Evolutionary conservation across 2,113 vertebrate species (phyloP).

Genomic region (Callionymus lyra): DNA sequence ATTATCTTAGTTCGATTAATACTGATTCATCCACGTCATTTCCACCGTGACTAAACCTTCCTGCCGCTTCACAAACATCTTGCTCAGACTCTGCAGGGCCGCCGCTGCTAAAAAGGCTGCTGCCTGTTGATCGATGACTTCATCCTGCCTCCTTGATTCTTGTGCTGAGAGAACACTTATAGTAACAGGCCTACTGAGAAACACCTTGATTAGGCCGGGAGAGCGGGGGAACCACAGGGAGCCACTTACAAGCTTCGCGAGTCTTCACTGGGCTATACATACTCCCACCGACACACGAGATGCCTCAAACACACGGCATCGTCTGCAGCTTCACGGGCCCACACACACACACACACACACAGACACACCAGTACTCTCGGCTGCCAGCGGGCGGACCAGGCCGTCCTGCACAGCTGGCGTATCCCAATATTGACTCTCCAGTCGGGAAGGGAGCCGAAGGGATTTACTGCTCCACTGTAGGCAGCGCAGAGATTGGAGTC

Average conservation of each 20-base stretch:
- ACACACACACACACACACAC: constrained; percentile 8
- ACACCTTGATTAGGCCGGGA: constrained; percentile 61
- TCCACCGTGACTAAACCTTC: too few species aligned
- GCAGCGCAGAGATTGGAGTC: constrained; percentile 51
- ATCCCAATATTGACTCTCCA: constrained; percentile 46
- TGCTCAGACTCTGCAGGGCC: constrained; percentile 43
- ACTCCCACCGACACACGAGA: constrained; percentile 24
- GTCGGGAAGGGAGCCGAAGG: constrained; percentile 34
- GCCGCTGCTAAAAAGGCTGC: constrained; percentile 64
- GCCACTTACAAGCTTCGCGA: constrained; percentile 63
- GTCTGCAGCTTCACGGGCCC: constrained; percentile 22
- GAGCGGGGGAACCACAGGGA: constrained; percentile 62
- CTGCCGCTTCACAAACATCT: constrained; percentile 4
- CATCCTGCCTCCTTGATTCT: constrained; percentile 66
- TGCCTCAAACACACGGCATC: constrained; percentile 26
- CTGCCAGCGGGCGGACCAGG: constrained; percentile 39
- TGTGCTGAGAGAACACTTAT: constrained; percentile 72
- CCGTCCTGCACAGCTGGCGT: constrained; percentile 42
- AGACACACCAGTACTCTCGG: constrained; percentile 6
- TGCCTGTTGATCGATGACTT: constrained; percentile 70
- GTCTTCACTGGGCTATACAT: constrained; percentile 43
- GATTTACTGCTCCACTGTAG: constrained; percentile 48
- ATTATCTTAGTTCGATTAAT: too few species aligned
- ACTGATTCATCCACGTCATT: too few species aligned
- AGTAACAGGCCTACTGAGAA: constrained; percentile 69